Conservation (phyloP, 2,888 invertebrate species). For the Dasypogon diadema region DNA sequence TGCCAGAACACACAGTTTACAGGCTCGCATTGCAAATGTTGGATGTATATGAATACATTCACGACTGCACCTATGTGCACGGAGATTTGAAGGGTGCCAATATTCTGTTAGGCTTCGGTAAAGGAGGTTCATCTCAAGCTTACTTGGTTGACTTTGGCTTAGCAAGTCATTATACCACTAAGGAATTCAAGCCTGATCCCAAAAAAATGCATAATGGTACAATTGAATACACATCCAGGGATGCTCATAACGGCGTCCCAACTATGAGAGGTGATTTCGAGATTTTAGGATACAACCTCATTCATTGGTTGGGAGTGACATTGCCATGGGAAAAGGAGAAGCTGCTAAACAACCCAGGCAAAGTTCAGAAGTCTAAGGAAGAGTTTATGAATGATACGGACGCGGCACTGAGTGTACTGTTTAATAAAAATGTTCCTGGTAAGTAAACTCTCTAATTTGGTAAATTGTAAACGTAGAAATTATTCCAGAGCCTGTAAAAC, state of each 20-base stretch:
- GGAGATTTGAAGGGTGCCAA: conserved; percentile 97
- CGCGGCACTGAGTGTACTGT: conserved; percentile 61
- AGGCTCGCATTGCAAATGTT: conserved; percentile 87
- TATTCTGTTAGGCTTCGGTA: conserved; percentile 81
- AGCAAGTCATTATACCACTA: conserved; percentile 80
- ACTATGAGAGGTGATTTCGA: conserved; percentile 95
- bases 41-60: conserved; percentile 92
- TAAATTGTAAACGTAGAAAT: conserved; percentile 47
- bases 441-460: conserved; percentile 57
- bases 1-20: conserved; percentile 82
- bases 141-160: conserved; percentile 96
- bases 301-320: conserved; percentile 88
- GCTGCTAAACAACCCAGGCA: conserved; percentile 71
- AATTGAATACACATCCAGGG: conserved; percentile 94
- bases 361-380: conserved; percentile 79
- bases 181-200: conserved; percentile 88
- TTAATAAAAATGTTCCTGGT: conserved; percentile 68
- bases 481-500: conserved; percentile 73
- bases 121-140: conserved; percentile 77
- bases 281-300: conserved; percentile 91
- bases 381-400: conserved; percentile 73
- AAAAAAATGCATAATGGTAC: conserved; percentile 97
- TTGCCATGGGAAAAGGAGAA: conserved; percentile 86
- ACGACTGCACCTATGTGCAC: conserved; percentile 90
- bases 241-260: conserved; percentile 92